Percentiles rank a stretch among this genome's conserved stretches.
These are phyloP conservation scores for Harpagoxenus sublaevis DNA, from an alignment of 2,888 invertebrate species.

Conservation along the genomic window DNA sequence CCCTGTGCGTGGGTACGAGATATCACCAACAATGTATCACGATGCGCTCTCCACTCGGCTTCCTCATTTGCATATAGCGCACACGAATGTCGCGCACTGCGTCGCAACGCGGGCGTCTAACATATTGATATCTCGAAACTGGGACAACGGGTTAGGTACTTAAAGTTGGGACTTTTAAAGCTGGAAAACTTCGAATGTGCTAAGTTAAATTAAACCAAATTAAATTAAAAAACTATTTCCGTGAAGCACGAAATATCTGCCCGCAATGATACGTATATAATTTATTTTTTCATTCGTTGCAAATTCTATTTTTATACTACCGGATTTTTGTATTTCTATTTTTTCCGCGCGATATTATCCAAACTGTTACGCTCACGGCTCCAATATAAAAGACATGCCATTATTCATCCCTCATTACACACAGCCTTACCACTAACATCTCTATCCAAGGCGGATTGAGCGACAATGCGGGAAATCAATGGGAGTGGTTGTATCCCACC, in stretches of 20 bases:
- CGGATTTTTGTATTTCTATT: background rate
- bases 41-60: constrained; percentile 1
- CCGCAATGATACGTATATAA: background rate
- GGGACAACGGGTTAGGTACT: constrained; percentile 7
- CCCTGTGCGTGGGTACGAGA: too few relatives aligned
- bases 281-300: background rate
- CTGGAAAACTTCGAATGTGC: constrained; percentile 18
- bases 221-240: constrained; percentile 10
- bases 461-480: background rate
- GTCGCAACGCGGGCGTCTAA: constrained; percentile 25
- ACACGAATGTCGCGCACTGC: background rate
- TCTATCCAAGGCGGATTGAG: background rate
- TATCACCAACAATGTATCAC: constrained; percentile 23
- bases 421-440: too few relatives aligned
- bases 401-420: constrained; percentile 2
- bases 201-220: constrained; percentile 26
- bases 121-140: constrained; percentile 38
- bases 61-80: constrained; percentile 16
- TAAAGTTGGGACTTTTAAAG: constrained; percentile 30
- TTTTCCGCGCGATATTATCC: background rate
- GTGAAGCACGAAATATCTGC: background rate
- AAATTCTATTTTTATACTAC: background rate
- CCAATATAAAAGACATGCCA: background rate
- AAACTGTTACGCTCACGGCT: background rate
- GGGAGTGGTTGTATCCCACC: background rate